Percentiles rank a stretch among this genome's conserved stretches.
Conservation (phyloP, 2,888 invertebrate species). For the Ectobius pallidus region DNA sequence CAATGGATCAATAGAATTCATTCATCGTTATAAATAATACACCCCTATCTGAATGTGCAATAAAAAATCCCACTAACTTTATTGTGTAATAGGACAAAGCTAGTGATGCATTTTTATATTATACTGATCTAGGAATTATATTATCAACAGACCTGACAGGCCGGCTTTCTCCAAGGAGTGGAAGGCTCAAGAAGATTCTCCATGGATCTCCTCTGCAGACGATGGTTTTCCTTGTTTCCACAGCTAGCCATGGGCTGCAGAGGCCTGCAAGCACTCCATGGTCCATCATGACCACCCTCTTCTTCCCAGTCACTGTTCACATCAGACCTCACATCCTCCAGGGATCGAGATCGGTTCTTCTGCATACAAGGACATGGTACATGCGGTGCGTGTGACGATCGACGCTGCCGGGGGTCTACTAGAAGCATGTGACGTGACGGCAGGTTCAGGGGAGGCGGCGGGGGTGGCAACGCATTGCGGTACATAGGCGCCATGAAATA, state of each 20-base stretch:
- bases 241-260: constrained; percentile 46
- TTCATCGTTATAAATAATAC: too few species aligned
- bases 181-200: constrained; percentile 69
- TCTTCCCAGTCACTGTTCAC: constrained; percentile 67
- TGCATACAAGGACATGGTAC: constrained; percentile 48
- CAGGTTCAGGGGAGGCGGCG: constrained; percentile 50
- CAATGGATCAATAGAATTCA: too few species aligned
- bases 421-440: constrained; percentile 52
- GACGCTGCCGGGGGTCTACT: constrained; percentile 49
- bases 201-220: constrained; percentile 66
- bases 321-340: constrained; percentile 74
- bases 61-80: too few species aligned
- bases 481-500: constrained; percentile 75
- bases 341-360: constrained; percentile 66
- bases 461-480: constrained; percentile 67
- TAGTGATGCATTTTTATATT: too few species aligned
- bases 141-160: constrained; percentile 3
- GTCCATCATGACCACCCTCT: constrained; percentile 46
- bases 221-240: constrained; percentile 59
- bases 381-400: constrained; percentile 46
- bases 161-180: constrained; percentile 58
- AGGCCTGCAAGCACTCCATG: constrained; percentile 37
- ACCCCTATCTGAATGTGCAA: too few species aligned
- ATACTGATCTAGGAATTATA: too few species aligned
- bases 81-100: too few species aligned